Percentiles rank a stretch among this genome's conserved stretches.
These are phyloP conservation scores for Cricetomys ansorgei DNA, from an alignment of 2,113 vertebrate species.

Conservation along the genomic window DNA sequence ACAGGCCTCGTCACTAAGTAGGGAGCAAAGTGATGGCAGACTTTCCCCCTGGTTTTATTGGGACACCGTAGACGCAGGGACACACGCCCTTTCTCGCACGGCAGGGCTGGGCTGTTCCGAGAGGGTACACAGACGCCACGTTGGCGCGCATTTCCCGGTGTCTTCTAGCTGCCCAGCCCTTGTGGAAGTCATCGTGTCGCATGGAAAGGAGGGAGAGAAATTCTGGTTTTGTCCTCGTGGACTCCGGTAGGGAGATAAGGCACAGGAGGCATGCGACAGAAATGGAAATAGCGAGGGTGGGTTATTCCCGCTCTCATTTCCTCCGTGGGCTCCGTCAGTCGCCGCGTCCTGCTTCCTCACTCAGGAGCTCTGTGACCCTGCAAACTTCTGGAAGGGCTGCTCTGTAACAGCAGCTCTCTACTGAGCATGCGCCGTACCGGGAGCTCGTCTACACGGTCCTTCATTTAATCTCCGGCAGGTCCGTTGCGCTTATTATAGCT, in stretches of 20 bases:
- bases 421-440: neutral
- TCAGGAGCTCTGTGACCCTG: neutral
- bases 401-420: neutral
- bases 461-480: neutral
- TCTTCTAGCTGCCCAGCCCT: neutral
- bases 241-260: neutral
- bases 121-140: neutral
- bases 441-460: neutral
- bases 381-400: too few relatives aligned
- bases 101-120: constrained; percentile 17
- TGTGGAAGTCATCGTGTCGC: neutral
- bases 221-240: neutral
- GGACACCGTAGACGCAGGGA: neutral
- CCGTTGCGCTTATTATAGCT: neutral
- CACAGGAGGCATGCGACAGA: neutral
- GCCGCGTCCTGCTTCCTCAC: neutral
- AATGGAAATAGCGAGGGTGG: constrained; percentile 19
- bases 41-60: constrained; percentile 1
- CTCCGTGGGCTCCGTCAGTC: neutral
- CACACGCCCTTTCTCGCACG: neutral
- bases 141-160: neutral
- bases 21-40: constrained; percentile 28
- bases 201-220: neutral
- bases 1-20: neutral
- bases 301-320: constrained; percentile 17